phyloP scores from a whole-genome alignment of 2,113 vertebrate species.

The Oreochromis spilurus region DNA sequence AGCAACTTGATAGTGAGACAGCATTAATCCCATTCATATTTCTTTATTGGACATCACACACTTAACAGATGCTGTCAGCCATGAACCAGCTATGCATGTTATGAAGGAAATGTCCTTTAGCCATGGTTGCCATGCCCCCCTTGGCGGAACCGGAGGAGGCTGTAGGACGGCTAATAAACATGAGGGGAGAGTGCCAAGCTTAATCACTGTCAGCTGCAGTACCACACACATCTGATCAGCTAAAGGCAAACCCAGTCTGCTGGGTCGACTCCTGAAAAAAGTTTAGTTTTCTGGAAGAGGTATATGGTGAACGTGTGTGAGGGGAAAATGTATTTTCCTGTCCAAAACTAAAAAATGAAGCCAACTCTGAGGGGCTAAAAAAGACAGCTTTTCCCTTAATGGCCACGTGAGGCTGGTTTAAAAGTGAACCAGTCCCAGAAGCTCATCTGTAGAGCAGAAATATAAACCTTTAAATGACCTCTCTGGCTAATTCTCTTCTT shows the following conservation, averaged over 20 bases:
- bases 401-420: neutral
- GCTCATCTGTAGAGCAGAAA: neutral
- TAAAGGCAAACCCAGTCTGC: neutral
- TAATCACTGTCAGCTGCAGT: conserved; percentile 12
- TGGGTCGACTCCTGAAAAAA: neutral
- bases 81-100: neutral
- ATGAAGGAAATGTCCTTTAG: conserved; percentile 3
- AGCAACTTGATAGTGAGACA: conserved; percentile 7
- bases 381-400: neutral
- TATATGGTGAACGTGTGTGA: neutral
- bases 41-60: neutral
- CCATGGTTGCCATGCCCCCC: neutral
- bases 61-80: conserved; percentile 25
- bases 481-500: neutral
- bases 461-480: neutral
- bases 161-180: neutral
- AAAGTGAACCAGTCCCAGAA: neutral
- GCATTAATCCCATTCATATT: conserved; percentile 3
- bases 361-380: neutral
- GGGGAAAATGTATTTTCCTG: neutral
- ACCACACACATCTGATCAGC: neutral
- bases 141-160: neutral
- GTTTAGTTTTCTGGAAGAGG: neutral
- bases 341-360: neutral
- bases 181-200: neutral